Base-by-base conservation (phyloP, 2,113 vertebrate genomes). In the Macroglossus sobrinus region DNA sequence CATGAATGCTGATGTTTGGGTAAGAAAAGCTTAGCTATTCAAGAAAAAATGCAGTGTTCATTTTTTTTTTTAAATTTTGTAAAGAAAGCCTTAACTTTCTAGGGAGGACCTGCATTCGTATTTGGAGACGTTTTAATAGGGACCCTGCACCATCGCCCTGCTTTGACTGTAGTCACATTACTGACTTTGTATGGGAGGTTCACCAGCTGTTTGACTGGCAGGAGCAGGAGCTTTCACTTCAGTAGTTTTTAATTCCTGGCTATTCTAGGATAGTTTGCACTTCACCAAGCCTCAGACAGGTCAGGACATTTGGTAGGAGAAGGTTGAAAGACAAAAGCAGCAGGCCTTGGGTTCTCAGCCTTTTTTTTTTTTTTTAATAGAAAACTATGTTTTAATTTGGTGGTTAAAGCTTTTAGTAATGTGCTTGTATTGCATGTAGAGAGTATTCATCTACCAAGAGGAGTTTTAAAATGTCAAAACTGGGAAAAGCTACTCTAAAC, bases 161-260 rank as follows among this genome's bases (percentile, higher is more conserved):
- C 97, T 95, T 97, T 92, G 90, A 94, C 92, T 89, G 88, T 95
- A 8, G 88, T 74, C 93, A 66, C 72, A 69, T 97, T 94, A 95
- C 94, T 98, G 97, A 97, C 98, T 98, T 87, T 93, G 96, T 95
- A 97, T 97, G 98, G 98, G 98, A 99, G 98, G 98, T 97, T 97
- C 98, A 99, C 99, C 99, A 99, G 99, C 99, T 99, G 98, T 98
- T 98, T 98, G 98, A 99, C 98, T 99, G 99, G 99, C 99, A 99
- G 98, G 98, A 98, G 98, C 98, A 99, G 98, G 98, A 98, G 99
- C 99, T 99, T 99, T 99, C 99, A 97, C 98, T 98, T 97, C 98
- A 98, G 98, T 99, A 98, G 98, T 99, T 99, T 99, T 98, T 99
- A 99, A 99, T 99, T 98, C 98, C 98, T 99, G 98, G 98, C 98